Percentiles rank a stretch among this genome's conserved stretches.
These are phyloP conservation scores for Madoqua kirkii DNA, from an alignment of 2,113 vertebrate species.

Conservation along the genomic window DNA sequence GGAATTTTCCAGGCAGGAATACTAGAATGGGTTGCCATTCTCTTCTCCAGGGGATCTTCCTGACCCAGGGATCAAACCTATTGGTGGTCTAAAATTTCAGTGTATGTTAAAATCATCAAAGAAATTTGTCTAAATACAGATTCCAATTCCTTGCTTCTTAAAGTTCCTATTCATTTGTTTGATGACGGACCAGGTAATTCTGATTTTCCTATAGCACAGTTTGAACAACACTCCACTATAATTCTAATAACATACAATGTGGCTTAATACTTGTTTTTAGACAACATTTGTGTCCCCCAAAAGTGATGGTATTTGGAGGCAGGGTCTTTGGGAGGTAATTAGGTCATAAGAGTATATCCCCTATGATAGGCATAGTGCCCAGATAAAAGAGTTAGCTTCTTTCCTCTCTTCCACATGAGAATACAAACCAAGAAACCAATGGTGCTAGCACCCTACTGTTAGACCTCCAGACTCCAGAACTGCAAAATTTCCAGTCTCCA, in stretches of 20 bases:
- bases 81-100: neutral
- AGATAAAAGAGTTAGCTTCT: neutral
- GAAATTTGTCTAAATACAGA: neutral
- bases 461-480: neutral
- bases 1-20: neutral
- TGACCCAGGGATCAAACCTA: neutral
- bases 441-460: too few species aligned
- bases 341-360: neutral
- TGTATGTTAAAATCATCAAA: neutral
- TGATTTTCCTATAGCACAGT: neutral
- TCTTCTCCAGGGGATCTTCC: neutral
- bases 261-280: neutral
- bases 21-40: neutral
- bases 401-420: neutral
- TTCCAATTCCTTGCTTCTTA: neutral
- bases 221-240: neutral
- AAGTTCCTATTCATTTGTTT: neutral
- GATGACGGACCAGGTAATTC: neutral
- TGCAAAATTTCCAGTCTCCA: neutral
- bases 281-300: neutral
- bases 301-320: neutral
- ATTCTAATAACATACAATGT: neutral
- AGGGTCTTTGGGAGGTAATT: neutral
- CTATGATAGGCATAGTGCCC: too few species aligned
- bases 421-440: neutral